These are phyloP conservation scores for Ceriagrion tenellum DNA, from an alignment of 2,888 invertebrate species.

Conservation along the genomic window DNA sequence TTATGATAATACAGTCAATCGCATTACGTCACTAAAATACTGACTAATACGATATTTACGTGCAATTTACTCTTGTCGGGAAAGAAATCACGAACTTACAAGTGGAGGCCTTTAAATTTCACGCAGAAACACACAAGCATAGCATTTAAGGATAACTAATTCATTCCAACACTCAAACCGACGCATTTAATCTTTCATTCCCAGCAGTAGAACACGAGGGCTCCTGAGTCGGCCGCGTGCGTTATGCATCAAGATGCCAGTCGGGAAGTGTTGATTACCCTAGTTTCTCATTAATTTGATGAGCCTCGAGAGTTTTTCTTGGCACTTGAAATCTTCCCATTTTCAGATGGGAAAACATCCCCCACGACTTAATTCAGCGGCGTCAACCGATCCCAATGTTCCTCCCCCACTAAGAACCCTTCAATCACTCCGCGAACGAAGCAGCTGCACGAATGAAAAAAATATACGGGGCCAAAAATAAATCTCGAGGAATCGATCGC, in stretches of 20 bases:
- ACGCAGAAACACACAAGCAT: no score
- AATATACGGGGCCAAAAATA: neutral
- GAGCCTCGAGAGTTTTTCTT: neutral
- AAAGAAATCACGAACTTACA: no score
- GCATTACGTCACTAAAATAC: no score
- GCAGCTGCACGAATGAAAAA: neutral
- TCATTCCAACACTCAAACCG: neutral
- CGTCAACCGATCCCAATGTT: conserved; percentile 9
- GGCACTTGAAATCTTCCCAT: neutral
- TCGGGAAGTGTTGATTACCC: neutral
- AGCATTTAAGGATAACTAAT: neutral
- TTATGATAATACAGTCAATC: no score
- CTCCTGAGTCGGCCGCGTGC: no score
- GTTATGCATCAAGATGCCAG: neutral
- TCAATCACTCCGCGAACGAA: neutral
- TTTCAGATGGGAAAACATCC: neutral
- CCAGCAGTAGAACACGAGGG: neutral
- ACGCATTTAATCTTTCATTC: neutral
- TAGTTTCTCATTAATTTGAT: neutral
- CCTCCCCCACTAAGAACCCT: neutral
- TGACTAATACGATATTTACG: no score
- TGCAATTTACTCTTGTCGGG: no score
- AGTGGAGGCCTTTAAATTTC: no score
- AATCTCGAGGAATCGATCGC: neutral
- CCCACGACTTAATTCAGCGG: neutral